These are phyloP conservation scores for Callocephalon fimbriatum DNA, from an alignment of 2,113 vertebrate genomes.

Conservation along the genomic window DNA sequence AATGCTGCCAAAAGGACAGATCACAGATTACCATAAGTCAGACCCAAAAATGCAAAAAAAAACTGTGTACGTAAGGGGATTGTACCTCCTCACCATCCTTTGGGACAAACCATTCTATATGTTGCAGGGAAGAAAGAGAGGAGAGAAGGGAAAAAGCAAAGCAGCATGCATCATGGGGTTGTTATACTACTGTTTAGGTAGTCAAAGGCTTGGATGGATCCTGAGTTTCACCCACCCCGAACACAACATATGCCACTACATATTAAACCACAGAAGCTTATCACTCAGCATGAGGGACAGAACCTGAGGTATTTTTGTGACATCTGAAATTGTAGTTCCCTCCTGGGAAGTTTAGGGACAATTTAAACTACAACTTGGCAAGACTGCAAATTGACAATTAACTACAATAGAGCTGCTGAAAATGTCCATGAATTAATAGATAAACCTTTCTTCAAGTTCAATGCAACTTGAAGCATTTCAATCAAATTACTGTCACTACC, in stretches of 20 bases:
- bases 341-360: not conserved
- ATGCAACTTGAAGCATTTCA: not conserved
- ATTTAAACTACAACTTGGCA: not conserved
- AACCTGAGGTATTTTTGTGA: not conserved
- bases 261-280: not conserved
- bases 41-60: not conserved
- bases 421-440: not conserved
- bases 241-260: not conserved
- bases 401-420: not conserved
- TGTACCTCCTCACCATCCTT: not conserved
- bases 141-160: not conserved
- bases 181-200: not conserved
- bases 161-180: not conserved
- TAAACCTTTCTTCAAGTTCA: not conserved
- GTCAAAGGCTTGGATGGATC: not conserved
- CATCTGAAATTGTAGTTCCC: not conserved
- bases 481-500: not conserved
- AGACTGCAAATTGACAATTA: not conserved
- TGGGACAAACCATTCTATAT: not conserved
- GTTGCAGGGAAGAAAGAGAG: not conserved
- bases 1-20: not conserved
- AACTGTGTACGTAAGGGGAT: fast-evolving
- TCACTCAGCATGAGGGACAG: not conserved
- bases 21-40: not conserved
- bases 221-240: not conserved